phyloP scores from a whole-genome alignment of 2,797 vertebrate genomes.

The Acrocephalus scirpaceus region DNA sequence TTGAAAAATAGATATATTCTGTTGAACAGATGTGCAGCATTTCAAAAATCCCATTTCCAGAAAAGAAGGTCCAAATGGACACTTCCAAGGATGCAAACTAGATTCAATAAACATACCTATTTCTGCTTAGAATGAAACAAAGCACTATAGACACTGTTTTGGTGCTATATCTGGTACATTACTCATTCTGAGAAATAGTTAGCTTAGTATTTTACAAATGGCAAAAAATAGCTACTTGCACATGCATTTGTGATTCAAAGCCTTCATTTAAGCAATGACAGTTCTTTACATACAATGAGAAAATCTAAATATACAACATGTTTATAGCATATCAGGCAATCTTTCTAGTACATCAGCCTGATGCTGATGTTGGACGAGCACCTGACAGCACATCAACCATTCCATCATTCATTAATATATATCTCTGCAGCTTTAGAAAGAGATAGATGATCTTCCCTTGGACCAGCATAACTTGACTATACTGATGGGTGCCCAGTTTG shows the following conservation, averaged over 20 bases:
- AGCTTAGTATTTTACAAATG: constrained; percentile 73
- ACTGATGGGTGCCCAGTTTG: constrained; percentile 32
- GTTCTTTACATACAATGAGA: constrained; percentile 38
- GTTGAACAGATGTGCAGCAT: not conserved
- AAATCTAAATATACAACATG: constrained; percentile 56
- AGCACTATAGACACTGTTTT: constrained; percentile 66
- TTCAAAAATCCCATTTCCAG: constrained; percentile 34
- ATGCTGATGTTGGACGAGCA: not conserved
- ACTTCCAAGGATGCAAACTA: constrained; percentile 52
- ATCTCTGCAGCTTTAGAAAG: constrained; percentile 24
- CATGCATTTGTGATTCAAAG: constrained; percentile 71
- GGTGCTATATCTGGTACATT: constrained; percentile 57
- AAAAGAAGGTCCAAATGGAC: constrained; percentile 65
- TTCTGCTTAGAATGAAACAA: constrained; percentile 55
- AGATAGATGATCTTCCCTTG: constrained; percentile 65
- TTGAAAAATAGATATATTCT: not conserved
- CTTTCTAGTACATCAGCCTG: not conserved
- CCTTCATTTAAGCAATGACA: constrained; percentile 75
- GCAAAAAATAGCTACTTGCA: constrained; percentile 72
- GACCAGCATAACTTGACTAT: constrained; percentile 31
- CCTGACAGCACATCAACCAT: constrained; percentile 32
- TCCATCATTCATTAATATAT: constrained; percentile 65
- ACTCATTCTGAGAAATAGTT: constrained; percentile 72
- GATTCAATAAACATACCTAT: constrained; percentile 58
- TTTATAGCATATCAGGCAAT: constrained; percentile 42